Evolutionary conservation across 2,888 invertebrate species (phyloP), one percentile per base, ranked within the genome.

Genomic region (Colletes collaris): DNA sequence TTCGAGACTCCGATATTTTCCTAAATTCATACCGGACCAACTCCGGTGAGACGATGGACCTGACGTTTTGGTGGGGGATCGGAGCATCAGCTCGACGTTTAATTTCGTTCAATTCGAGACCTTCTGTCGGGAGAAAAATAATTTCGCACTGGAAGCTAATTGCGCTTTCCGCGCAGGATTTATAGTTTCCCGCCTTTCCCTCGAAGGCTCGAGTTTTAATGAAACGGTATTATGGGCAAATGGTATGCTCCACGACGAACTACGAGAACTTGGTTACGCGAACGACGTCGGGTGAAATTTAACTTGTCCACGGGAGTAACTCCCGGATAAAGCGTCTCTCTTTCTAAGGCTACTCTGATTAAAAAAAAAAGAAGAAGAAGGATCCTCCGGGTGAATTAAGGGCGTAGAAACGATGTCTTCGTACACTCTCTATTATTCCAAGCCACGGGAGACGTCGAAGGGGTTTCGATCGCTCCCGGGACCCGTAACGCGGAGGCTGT

Each of bases 171-270:
- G 13, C 56, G 27, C 46, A 27, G 65, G 68, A 79, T 77, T 77
- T 77, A 76, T 60, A 27, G 58, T 53, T 35, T 19, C 35, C 53
- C 16, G 16, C 16, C 16, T 44, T 49, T 40, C 10, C 8, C 58
- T 16, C 5, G 44, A 37, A 50, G 58, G 58, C 59, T 27, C 19
- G 71, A 79, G 67, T 77, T 79, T 68, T 77, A 77, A 79, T 72
- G 79, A 77, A 77, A 79, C 78, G 68, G 67, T 76, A 77, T 79
- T 72, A 79, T 40, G 68, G 67, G 64, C 13, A 56, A 72, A 71
- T 59, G 77, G 76, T 79, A 76, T 71, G 67, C 71, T 65, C 35
- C 49, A 60, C 46, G 58, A 60, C 73, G 40, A 27, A 13, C 46
- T 35, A 49, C 19, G 35, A 35, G 62, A 46, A 27, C 46, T n/a